Base-by-base conservation (phyloP, 2,113 vertebrate genomes). In the Pseudorasbora parva region DNA sequence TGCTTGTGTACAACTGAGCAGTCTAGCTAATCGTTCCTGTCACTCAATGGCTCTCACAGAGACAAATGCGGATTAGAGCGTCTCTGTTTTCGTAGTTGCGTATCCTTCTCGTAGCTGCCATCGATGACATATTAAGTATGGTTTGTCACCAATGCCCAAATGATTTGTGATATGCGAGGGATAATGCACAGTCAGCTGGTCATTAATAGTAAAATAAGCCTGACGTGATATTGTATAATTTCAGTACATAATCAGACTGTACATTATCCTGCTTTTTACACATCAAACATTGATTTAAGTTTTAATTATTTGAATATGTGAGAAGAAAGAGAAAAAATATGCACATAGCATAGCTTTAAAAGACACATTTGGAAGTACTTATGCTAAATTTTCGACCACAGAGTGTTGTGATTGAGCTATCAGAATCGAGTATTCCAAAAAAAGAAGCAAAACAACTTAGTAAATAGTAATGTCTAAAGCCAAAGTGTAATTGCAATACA, bases 41-140 rank as follows among this genome's bases (percentile, higher is more conserved):
- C 74, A 59, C 82, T 78, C 76, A 64, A 77, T 68, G 33, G n/a
- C 23, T 78, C 75, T 17, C 15, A 41, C 84, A 87, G 88, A 90
- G 82, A 87, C 78, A 91, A 81, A 90, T 87, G 27, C 81, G 88
- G 90, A 91, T 92, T 90, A 91, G 68, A 4, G 54, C 82, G 84
- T 76, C 2, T 82, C 1, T 12, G 14, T 62, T 83, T 56, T 80
- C 69, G 9, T 14, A 41, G 51, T 49, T 33, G 27, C 3, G 27
- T 62, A 62, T 82, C 19, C 43, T 69, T 37, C 30, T 21, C 47
- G 37, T 47, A 57, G 64, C 6, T 33, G 64, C 59, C 9, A 12
- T 45, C 3, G 1, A 25, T 57, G 49, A 64, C 14, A 15, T 59
- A 21, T 64, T 47, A 62, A 78, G 6, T 17, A 78, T 45, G 37